Percentiles rank a stretch among this genome's conserved stretches.
phyloP scores from a whole-genome alignment of 2,888 invertebrate species.

The Uropetala carovei region DNA sequence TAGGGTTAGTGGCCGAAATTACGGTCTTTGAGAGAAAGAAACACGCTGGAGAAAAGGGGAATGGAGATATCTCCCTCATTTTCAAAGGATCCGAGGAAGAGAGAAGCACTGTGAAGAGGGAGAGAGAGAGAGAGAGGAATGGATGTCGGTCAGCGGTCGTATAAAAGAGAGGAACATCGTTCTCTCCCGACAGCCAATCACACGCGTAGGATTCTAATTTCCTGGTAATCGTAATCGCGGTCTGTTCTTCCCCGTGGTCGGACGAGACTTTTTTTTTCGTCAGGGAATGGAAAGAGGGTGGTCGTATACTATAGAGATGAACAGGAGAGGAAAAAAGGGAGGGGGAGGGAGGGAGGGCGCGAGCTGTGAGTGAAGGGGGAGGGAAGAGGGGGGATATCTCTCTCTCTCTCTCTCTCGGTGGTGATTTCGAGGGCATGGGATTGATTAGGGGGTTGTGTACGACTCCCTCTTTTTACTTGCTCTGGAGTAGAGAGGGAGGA shows the following conservation, averaged over 20 bases:
- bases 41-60: too few relatives aligned
- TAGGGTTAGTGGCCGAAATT: too few relatives aligned
- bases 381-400: too few relatives aligned
- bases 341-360: not conserved
- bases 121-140: not conserved
- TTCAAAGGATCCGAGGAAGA: too few relatives aligned
- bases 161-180: not conserved
- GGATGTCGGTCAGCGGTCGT: not conserved
- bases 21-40: too few relatives aligned
- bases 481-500: too few relatives aligned
- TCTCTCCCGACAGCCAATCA: conserved; percentile 18
- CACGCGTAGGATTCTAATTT: conserved; percentile 61
- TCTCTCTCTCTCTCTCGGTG: conserved; percentile 25
- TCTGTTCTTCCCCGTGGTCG: not conserved
- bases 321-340: too few relatives aligned
- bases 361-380: not conserved
- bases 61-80: too few relatives aligned
- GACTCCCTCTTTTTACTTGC: not conserved
- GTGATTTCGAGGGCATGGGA: conserved; percentile 56
- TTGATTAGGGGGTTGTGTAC: conserved; percentile 44
- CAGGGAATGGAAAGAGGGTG: not conserved
- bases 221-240: conserved; percentile 57
- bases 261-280: not conserved
- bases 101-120: too few relatives aligned
- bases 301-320: not conserved